Evolutionary conservation across 2,113 vertebrate genomes (phyloP), one percentile per base, ranked within the genome.

Genomic region (Macquaria australasica): DNA sequence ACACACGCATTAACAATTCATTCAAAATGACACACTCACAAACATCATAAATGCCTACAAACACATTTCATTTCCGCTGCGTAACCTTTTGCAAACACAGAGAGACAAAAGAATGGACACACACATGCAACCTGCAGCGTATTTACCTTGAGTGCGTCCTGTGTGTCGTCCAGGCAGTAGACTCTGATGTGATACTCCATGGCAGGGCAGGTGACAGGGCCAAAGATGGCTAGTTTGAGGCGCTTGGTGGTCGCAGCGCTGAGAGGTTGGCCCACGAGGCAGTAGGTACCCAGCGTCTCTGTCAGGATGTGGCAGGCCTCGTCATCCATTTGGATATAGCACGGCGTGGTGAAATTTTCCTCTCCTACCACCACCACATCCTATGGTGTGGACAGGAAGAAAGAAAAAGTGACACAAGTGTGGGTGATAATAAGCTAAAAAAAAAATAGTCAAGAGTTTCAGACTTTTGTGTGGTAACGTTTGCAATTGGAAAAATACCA

Each of bases 301-400:
- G 97, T 99, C 93, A 99, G 96, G 90, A 99, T 96, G 91, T 99
- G 98, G 94, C 98, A 99, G 55, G 98, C 96, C 72, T 99, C 97
- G 0, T 97, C 94, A 1, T 99, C 98, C 96, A 99, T 94, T 90
- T 99, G 98, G 87, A 99, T 96, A 72, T 99, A 99, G 90, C 98
- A 99, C 0, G 98, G 98, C 0, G 98, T 99, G 20, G 98, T 99
- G 93, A 99, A 99, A 86, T 98, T 98, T 78, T 99, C 98, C 76
- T 99, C 97, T 25, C 98, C 98, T 0, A 99, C 97, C 25, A 97
- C 97, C 82, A 99, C 98, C 58, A 99, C 97, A 6, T 99, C 98
- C 98, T 99, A 81, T 1, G 51, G 62, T 8, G 34, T 3, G 69
- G 41, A 79, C 20, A 85, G 18, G 37, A 37, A 62, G 5, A 43